Conservation (phyloP, 2,113 vertebrate species). For the Marmota monax region DNA sequence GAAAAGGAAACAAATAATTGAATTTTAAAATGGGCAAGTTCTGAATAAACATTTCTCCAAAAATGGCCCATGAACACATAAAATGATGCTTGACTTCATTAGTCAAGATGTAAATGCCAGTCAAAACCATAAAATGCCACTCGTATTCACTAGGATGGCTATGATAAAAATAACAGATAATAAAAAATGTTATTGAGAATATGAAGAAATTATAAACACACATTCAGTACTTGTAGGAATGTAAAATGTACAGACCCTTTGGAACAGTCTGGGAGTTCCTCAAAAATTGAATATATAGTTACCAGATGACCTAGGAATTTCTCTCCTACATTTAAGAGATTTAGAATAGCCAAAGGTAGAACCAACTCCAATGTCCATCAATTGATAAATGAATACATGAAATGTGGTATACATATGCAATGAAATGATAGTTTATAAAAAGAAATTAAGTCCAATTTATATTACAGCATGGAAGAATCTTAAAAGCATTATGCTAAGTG, state of each 20-base stretch:
- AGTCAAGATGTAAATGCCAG: neutral
- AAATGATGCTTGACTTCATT: neutral
- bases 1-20: neutral
- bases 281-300: constrained; percentile 18
- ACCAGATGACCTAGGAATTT: neutral
- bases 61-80: neutral
- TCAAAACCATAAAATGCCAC: neutral
- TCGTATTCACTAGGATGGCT: neutral
- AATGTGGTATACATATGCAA: neutral
- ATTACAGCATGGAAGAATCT: neutral
- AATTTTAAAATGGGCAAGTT: neutral
- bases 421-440: neutral
- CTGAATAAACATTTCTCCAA: neutral
- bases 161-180: neutral
- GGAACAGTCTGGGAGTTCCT: neutral
- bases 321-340: neutral
- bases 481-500: neutral
- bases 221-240: neutral
- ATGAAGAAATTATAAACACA: neutral
- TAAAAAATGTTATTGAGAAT: neutral
- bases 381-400: neutral
- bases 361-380: neutral
- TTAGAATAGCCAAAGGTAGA: neutral
- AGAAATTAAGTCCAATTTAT: neutral
- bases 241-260: neutral